Conservation (phyloP, 2,797 vertebrate species). For the Gallinago nigripennis region DNA sequence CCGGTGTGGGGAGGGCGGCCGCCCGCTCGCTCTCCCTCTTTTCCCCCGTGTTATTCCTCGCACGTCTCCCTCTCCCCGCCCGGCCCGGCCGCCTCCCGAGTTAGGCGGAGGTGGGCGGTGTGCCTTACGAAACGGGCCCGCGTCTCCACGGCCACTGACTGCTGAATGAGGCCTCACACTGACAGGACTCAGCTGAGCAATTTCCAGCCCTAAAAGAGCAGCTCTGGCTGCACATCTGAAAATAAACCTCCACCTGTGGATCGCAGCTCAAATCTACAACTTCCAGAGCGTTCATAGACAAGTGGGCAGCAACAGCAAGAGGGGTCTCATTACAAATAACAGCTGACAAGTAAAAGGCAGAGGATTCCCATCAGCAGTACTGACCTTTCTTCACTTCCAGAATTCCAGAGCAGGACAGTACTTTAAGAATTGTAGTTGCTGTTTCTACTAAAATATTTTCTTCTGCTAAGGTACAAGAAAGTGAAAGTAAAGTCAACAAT, state of each 20-base stretch:
- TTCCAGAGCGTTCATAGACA: background rate
- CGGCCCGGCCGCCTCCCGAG: too few relatives aligned
- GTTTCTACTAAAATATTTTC: background rate
- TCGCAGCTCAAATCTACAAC: background rate
- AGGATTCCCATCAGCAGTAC: background rate
- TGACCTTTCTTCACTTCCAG: background rate
- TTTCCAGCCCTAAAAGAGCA: background rate
- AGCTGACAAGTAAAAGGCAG: background rate
- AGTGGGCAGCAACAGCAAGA: background rate
- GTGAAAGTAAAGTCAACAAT: background rate
- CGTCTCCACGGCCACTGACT: fast-evolving
- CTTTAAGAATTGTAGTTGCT: background rate
- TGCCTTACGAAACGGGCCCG: background rate
- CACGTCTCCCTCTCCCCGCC: too few relatives aligned
- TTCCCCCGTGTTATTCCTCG: fast-evolving
- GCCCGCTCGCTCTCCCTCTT: background rate
- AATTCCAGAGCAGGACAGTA: background rate
- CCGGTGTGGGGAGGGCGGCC: background rate
- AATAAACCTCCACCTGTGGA: background rate
- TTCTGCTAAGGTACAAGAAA: background rate
- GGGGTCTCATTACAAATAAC: background rate
- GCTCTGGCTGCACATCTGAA: background rate
- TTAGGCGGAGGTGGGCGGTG: fast-evolving
- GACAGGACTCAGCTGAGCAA: fast-evolving
- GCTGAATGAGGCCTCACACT: fast-evolving